Percentiles rank a stretch among this genome's conserved stretches.
phyloP scores from a whole-genome alignment of 2,797 vertebrate species.

The Capromys pilorides region DNA sequence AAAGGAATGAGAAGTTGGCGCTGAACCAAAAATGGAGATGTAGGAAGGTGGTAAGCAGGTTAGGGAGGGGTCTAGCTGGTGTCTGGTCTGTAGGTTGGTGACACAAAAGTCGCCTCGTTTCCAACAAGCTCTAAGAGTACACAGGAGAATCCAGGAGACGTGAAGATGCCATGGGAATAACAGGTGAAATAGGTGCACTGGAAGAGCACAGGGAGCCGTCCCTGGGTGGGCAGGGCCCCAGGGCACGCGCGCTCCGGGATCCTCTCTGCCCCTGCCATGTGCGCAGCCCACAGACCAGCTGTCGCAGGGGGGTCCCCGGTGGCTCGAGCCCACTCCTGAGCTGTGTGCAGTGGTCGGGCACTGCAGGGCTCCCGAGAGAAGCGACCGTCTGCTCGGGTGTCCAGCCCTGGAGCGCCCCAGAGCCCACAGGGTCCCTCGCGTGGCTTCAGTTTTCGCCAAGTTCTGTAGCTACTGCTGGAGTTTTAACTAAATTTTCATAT shows the following conservation, averaged over 20 bases:
- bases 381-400: not conserved
- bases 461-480: conserved; percentile 3
- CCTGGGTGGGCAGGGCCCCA: not conserved
- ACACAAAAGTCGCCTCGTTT: not conserved
- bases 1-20: conserved; percentile 37
- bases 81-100: not conserved
- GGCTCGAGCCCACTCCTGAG: not conserved
- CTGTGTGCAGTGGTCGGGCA: not conserved
- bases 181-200: not conserved
- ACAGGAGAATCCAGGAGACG: not conserved
- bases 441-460: conserved; percentile 33
- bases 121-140: not conserved
- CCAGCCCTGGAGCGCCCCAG: not conserved
- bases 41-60: not conserved
- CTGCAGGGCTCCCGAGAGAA: not conserved
- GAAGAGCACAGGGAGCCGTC: not conserved
- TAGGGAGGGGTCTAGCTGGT: not conserved
- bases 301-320: not conserved
- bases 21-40: not conserved
- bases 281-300: not conserved
- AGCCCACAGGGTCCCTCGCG: not conserved
- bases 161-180: not conserved
- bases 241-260: not conserved
- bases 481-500: conserved; percentile 30
- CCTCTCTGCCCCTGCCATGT: no score